These are phyloP conservation scores for Brachionus rubens DNA, from an alignment of 1,140 invertebrate species.

Conservation along the genomic window DNA sequence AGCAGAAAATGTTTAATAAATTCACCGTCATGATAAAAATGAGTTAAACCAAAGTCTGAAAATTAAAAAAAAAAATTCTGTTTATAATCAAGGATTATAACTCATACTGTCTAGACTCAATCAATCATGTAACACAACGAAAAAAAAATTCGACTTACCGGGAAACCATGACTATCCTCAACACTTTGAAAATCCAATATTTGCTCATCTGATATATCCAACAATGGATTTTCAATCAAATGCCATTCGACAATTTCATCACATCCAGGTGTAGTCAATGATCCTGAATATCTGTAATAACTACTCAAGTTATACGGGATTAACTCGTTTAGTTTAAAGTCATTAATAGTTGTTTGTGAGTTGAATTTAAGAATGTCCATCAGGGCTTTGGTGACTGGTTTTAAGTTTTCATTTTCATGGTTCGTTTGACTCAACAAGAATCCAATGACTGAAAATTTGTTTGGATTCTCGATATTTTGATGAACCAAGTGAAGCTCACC, in stretches of 20 bases:
- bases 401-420: slow-evolving; percentile 6
- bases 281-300: slow-evolving; percentile 73
- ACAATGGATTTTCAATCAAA: slow-evolving; percentile 72
- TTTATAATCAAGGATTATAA: too few relatives aligned
- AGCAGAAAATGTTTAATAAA: too few relatives aligned
- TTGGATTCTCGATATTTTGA: background rate
- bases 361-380: background rate
- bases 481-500: slow-evolving; percentile 32
- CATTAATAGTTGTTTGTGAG: background rate
- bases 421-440: slow-evolving; percentile 24
- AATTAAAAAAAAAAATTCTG: too few relatives aligned
- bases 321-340: background rate
- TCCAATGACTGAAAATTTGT: slow-evolving; percentile 27
- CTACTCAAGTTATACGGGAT: background rate
- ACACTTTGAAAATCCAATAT: slow-evolving; percentile 14
- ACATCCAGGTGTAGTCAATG: slow-evolving; percentile 83
- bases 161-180: slow-evolving; percentile 19
- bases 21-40: too few relatives aligned
- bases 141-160: slow-evolving; percentile 1
- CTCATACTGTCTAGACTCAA: too few relatives aligned
- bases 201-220: slow-evolving; percentile 56
- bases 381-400: background rate
- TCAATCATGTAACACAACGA: background rate
- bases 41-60: too few relatives aligned
- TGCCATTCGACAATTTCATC: slow-evolving; percentile 82